phyloP scores from a whole-genome alignment of 2,888 invertebrate species.

The Aplocera efformata region DNA sequence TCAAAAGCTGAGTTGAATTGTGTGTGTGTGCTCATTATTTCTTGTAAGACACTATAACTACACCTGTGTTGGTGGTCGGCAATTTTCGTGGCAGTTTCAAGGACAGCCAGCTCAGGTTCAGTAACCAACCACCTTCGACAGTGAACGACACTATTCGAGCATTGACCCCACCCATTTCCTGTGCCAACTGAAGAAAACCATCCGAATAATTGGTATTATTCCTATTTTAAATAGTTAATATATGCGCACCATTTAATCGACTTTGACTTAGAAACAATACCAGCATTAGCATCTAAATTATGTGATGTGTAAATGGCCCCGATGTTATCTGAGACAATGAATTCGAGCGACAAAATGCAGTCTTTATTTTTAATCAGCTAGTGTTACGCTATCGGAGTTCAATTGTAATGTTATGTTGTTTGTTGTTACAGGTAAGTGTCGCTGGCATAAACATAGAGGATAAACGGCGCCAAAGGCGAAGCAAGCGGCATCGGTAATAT shows the following conservation, averaged over 20 bases:
- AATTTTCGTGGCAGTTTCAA: constrained; percentile 67
- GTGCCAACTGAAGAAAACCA: constrained; percentile 57
- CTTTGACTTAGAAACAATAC: constrained; percentile 66
- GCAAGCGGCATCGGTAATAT: constrained; percentile 50
- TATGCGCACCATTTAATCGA: constrained; percentile 56
- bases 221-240: constrained; percentile 49
- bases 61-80: constrained; percentile 57
- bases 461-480: constrained; percentile 14
- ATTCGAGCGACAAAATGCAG: constrained; percentile 25
- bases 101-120: constrained; percentile 73
- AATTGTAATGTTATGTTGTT: constrained; percentile 27
- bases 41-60: constrained; percentile 34
- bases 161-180: constrained; percentile 72
- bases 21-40: constrained; percentile 43
- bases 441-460: constrained; percentile 15
- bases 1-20: constrained; percentile 37
- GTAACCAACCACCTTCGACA: constrained; percentile 72
- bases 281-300: constrained; percentile 58
- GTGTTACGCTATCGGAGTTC: neutral
- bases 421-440: constrained; percentile 66
- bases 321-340: constrained; percentile 33
- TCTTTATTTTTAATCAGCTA: constrained; percentile 5
- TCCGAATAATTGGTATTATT: constrained; percentile 51
- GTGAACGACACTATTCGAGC: constrained; percentile 75
- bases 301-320: constrained; percentile 47